Evolutionary conservation across 2,888 invertebrate species (phyloP), one percentile per base, ranked within the genome.

Genomic region (Mongoloraphidia duomilia): DNA sequence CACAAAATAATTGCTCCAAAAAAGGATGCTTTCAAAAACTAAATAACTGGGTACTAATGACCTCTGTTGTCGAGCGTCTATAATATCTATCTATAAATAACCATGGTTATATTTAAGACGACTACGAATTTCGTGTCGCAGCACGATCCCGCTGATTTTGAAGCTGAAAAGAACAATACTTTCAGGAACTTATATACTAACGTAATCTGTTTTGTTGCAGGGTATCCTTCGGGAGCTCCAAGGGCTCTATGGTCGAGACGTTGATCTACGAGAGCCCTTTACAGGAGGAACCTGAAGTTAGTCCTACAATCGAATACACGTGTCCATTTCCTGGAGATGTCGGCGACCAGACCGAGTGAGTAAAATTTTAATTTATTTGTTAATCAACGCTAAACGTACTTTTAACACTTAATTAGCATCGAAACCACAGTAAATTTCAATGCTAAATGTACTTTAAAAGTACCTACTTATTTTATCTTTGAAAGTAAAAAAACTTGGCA

Each of bases 231-330:
- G 92, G 91, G 57, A 91, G 90, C 66, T 90, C 90, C 58, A 91
- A 91, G 68, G 91, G 91, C 56, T 91, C 91, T 46, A 91, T 92
- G 91, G 91, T 92, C 55, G 92, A 92, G 73, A 92, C 92, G 44
- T 74, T 91, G 57, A 88, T 92, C 59, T 91, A 86, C 71, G 91
- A 92, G 72, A 86, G 82, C 60, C 82, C 82, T 35, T 76, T 87
- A 46, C 86, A 86, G 61, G 85, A 86, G 67, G 86, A 86, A 63
- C 81, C 82, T 9, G 83, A 83, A 67, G 75, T 73, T 62, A 82
- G 81, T 72, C 82, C 77, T 26, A 76, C 75, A 37, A 72, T 74
- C 3, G 71, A 67, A 57, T 63, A 63, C 52, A 58, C 70, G 51
- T 72, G 42, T 35, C 69, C 69, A 51, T 71, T 69, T 63, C 69